Evolutionary conservation across 2,888 invertebrate species (phyloP), one percentile per base, ranked within the genome.

Genomic region (Argyresthia albistria): DNA sequence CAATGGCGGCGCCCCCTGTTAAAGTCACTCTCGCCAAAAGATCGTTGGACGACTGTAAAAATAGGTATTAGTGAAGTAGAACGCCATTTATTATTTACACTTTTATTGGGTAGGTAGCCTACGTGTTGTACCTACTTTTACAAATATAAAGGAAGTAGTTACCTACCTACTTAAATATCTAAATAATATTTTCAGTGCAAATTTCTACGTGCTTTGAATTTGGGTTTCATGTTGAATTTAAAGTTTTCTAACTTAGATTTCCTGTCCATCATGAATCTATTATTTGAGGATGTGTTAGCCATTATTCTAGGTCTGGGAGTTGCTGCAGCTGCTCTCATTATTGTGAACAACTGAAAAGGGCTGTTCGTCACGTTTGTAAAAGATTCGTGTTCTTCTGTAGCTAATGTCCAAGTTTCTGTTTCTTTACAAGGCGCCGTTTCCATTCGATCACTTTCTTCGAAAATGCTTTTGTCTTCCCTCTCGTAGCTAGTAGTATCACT

Each of bases 361-460:
- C 25, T 25, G 25, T 63, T 72, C 14, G 15, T 9, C 12, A 12
- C 25, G 25, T 25, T 25, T 25, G 25, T 25, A 6, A 25, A 6
- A 6, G 25, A 25, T 25, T 51, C 16, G 12, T 43, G 10, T 36
- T 69, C 64, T 39, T 71, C 65, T 55, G 56, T 57, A 7, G 67
- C 60, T 51, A 78, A 60, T 42, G 62, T 67, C 76, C 77, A 79
- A 4, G 73, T 76, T 65, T 81, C 79, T 50, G 74, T 66, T 64
- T 76, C 71, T 47, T 63, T 68, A 25, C 63, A 62, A 11, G 70
- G 64, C 0, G 63, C 65, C 56, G 67, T 56, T 50, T 64, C 53
- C 11, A 59, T 46, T 42, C 59, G 52, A 46, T 46, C 55, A 4
- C 54, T 16, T 45, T 65, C 59, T 48, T 64, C 58, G 56, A 66